A percentile compares a stretch with the other conserved stretches of the same genome.
These are phyloP conservation scores for Periophthalmus magnuspinnatus DNA, from an alignment of 2,797 vertebrate species.

Conservation along the genomic window DNA sequence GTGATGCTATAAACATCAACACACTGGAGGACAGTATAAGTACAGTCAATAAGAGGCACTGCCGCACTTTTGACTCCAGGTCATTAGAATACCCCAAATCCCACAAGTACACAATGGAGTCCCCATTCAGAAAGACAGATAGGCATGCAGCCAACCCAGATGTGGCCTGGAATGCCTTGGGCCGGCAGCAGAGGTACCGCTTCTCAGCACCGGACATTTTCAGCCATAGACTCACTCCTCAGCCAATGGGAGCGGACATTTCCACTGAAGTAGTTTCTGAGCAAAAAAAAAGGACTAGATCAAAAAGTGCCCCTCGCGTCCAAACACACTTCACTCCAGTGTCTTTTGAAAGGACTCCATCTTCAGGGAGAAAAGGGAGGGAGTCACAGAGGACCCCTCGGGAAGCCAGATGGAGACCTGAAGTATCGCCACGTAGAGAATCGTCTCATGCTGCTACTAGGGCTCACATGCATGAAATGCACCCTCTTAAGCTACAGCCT, in stretches of 20 bases:
- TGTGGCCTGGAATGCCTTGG: slow-evolving; percentile 73
- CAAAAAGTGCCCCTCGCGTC: slow-evolving; percentile 88
- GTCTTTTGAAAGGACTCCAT: slow-evolving; percentile 76
- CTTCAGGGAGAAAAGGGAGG: slow-evolving; percentile 79
- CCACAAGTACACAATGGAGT: slow-evolving; percentile 78
- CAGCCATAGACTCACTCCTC: slow-evolving; percentile 71
- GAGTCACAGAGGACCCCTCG: slow-evolving; percentile 78
- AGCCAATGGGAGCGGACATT: slow-evolving; percentile 69
- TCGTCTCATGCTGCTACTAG: slow-evolving; percentile 75
- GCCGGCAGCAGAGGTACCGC: slow-evolving; percentile 77
- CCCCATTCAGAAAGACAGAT: slow-evolving; percentile 73
- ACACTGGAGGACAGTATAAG: slow-evolving; percentile 78
- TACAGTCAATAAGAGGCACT: slow-evolving; percentile 89
- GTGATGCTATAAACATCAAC: slow-evolving; percentile 82
- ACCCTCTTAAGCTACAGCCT: slow-evolving; percentile 93
- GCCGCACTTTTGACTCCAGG: slow-evolving; percentile 87
- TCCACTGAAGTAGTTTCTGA: slow-evolving; percentile 71
- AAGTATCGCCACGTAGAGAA: slow-evolving; percentile 85
- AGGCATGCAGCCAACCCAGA: slow-evolving; percentile 77
- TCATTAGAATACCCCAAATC: slow-evolving; percentile 82
- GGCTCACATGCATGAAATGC: slow-evolving; percentile 86
- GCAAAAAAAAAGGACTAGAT: slow-evolving; percentile 85
- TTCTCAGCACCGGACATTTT: slow-evolving; percentile 82
- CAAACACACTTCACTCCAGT: slow-evolving; percentile 82
- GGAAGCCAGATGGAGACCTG: slow-evolving; percentile 75